Evolutionary conservation across 2,113 vertebrate species (phyloP).

Genomic region (Stigmatopora nigra): DNA sequence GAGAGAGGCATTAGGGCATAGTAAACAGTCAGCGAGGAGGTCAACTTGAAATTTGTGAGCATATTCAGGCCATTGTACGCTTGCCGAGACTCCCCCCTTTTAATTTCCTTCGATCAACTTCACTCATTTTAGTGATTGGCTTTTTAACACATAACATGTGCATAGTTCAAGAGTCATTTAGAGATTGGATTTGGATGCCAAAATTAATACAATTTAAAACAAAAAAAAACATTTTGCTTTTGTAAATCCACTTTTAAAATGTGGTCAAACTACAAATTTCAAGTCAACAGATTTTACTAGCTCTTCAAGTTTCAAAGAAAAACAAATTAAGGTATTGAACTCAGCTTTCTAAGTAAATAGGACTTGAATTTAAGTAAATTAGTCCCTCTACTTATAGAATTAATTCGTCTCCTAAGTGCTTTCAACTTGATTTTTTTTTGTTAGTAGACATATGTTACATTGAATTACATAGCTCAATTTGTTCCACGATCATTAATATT

Average conservation of each 20-base stretch:
- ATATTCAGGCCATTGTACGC: slow-evolving; percentile 39
- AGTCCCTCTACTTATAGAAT: no score
- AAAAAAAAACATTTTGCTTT: not conserved
- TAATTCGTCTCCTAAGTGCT: no score
- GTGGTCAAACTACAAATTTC: no score
- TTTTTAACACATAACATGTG: slow-evolving; percentile 31
- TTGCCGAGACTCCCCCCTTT: slow-evolving; percentile 1
- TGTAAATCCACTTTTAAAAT: not conserved
- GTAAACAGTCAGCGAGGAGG: slow-evolving; percentile 29
- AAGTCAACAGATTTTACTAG: no score
- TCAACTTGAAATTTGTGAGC: slow-evolving; percentile 33
- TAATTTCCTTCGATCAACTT: slow-evolving; percentile 29
- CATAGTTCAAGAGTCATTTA: slow-evolving; percentile 31
- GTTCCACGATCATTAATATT: no score
- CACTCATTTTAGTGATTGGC: slow-evolving; percentile 14
- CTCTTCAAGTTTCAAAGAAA: no score
- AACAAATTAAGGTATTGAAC: no score
- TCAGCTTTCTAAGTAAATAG: no score
- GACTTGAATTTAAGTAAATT: no score
- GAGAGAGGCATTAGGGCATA: slow-evolving; percentile 7
- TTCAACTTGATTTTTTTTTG: no score
- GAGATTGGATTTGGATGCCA: not conserved
- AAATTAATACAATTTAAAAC: not conserved
- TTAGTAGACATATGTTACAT: no score
- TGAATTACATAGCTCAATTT: no score